A percentile compares a stretch with the other conserved stretches of the same genome.
These are phyloP conservation scores for Vombatus ursinus DNA, from an alignment of 2,113 vertebrate species.

Conservation along the genomic window DNA sequence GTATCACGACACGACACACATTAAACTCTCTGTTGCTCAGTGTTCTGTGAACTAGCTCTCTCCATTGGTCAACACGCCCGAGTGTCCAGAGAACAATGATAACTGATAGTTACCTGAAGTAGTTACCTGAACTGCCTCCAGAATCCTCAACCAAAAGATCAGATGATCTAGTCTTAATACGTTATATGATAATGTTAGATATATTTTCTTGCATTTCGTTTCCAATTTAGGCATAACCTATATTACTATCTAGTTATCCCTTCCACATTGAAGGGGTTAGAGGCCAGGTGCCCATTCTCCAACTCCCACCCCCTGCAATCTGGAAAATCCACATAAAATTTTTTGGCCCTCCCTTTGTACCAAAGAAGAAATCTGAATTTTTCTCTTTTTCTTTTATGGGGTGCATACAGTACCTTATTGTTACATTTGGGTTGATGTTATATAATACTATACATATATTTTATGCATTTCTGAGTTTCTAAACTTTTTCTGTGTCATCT, in stretches of 20 bases:
- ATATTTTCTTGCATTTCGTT: neutral
- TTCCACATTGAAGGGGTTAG: neutral
- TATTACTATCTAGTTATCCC: neutral
- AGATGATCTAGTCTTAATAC: neutral
- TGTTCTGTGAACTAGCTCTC: neutral
- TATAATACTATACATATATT: neutral
- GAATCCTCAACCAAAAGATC: neutral
- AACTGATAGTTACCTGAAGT: neutral
- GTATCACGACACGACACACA: fast-evolving
- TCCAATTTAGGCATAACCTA: neutral
- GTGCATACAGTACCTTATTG: neutral
- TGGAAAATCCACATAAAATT: neutral
- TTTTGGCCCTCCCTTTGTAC: neutral
- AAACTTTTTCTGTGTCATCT: neutral
- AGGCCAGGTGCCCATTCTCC: no score
- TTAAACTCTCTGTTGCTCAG: no score
- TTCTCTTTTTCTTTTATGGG: neutral
- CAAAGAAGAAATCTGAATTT: neutral
- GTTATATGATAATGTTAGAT: neutral
- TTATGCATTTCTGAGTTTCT: neutral
- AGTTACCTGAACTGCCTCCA: neutral
- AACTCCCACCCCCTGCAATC: neutral
- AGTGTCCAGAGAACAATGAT: neutral
- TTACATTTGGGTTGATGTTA: neutral
- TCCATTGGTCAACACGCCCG: neutral